These are phyloP conservation scores for Micropterix aruncella DNA, from an alignment of 2,888 invertebrate genomes.

Conservation along the genomic window DNA sequence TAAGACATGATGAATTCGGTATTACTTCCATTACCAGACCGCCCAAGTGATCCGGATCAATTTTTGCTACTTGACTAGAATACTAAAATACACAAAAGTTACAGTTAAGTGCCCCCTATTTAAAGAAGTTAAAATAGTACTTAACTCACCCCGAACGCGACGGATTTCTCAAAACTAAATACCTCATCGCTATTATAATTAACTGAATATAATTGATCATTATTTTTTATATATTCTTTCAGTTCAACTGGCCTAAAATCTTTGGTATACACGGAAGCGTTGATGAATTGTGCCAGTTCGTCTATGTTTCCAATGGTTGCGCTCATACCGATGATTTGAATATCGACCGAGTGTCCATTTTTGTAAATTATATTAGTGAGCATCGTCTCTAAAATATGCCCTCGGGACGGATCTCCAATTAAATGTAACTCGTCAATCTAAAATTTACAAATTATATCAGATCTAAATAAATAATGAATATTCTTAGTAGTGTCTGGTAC, in stretches of 20 bases:
- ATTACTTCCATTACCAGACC: slow-evolving; percentile 71
- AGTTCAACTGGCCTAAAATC: slow-evolving; percentile 85
- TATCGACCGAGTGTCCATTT: slow-evolving; percentile 43
- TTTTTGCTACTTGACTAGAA: slow-evolving; percentile 34
- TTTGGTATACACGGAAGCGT: slow-evolving; percentile 66
- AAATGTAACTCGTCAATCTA: slow-evolving; percentile 85
- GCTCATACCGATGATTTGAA: slow-evolving; percentile 93
- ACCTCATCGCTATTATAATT: slow-evolving; percentile 28
- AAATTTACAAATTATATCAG: slow-evolving; percentile 20
- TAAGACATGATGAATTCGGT: slow-evolving; percentile 65
- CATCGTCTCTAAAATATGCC: slow-evolving; percentile 71
- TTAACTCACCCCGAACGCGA: slow-evolving; percentile 31
- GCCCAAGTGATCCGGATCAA: slow-evolving; percentile 72
- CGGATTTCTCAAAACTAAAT: slow-evolving; percentile 31
- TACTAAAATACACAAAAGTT: slow-evolving; percentile 44
- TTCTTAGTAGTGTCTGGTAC: slow-evolving; percentile 6
- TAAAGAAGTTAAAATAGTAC: not conserved
- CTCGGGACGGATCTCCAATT: slow-evolving; percentile 76
- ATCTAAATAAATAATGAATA: not conserved
- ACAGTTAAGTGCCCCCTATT: slow-evolving; percentile 2
- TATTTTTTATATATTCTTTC: slow-evolving; percentile 60
- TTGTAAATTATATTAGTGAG: slow-evolving; percentile 65
- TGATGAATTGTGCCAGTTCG: slow-evolving; percentile 68
- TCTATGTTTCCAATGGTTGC: slow-evolving; percentile 88
- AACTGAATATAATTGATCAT: not conserved